Percentiles rank a stretch among this genome's conserved stretches.
phyloP scores from a whole-genome alignment of 1,140 invertebrate genomes.

The Drosophila seguyi region DNA sequence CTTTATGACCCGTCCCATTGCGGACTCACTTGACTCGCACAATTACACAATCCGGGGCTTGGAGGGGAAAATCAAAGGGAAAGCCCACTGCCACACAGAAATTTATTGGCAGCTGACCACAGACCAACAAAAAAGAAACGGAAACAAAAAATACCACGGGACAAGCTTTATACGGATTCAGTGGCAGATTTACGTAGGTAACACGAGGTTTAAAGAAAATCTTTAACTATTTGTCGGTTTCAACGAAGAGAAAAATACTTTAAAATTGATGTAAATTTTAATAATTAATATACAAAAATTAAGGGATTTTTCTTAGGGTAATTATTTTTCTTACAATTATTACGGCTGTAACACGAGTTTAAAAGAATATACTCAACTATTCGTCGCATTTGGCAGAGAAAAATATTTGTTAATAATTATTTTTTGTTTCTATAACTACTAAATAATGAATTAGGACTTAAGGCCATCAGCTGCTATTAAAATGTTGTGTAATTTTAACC shows the following conservation, averaged over 20 bases:
- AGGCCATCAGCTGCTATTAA: too few species aligned
- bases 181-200: constrained; percentile 59
- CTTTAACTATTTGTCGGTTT: constrained; percentile 32
- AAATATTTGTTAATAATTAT: too few species aligned
- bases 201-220: constrained; percentile 22
- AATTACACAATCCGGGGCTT: constrained; percentile 56
- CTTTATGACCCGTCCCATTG: constrained; percentile 30
- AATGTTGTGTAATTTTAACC: too few species aligned
- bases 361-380: too few species aligned
- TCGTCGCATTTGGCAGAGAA: too few species aligned
- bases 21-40: constrained; percentile 42
- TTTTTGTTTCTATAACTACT: too few species aligned
- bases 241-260: not conserved
- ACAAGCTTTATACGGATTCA: constrained; percentile 54
- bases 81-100: constrained; percentile 39
- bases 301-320: too few species aligned
- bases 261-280: not conserved
- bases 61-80: constrained; percentile 4
- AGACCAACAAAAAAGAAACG: constrained; percentile 19
- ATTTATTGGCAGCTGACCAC: constrained; percentile 70
- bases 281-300: too few species aligned
- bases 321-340: too few species aligned
- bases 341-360: too few species aligned
- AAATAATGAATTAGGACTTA: too few species aligned
- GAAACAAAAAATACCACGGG: constrained; percentile 6